Conservation (phyloP, 2,113 vertebrate genomes). For the Meleagris gallopavo region DNA sequence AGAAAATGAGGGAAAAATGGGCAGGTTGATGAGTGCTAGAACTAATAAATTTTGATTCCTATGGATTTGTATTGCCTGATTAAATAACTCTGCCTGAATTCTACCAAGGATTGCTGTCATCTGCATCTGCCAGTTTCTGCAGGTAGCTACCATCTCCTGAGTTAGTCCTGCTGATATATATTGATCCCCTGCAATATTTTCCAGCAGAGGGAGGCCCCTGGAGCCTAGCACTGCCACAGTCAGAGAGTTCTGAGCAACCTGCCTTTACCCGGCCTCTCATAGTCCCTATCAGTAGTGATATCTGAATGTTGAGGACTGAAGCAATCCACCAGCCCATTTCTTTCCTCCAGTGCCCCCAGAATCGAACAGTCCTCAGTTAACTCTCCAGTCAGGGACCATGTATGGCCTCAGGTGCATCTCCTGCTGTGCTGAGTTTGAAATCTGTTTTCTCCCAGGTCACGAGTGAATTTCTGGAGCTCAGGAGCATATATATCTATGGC, state of each 20-base stretch:
- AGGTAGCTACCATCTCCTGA: background rate
- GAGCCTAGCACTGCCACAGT: background rate
- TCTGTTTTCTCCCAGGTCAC: background rate
- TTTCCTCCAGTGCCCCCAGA: background rate
- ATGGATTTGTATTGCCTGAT: background rate
- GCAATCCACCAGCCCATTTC: background rate
- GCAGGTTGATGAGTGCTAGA: background rate
- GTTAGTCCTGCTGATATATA: background rate
- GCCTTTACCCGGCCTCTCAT: background rate
- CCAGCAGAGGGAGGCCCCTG: background rate
- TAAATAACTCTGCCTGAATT: background rate
- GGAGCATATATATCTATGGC: accelerated
- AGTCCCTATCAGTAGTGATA: background rate
- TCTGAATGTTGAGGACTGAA: background rate
- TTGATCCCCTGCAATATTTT: background rate
- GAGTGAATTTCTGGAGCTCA: background rate
- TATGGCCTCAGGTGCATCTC: background rate
- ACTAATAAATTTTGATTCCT: background rate
- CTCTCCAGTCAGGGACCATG: background rate
- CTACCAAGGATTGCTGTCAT: background rate
- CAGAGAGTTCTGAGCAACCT: background rate
- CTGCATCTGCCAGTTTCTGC: background rate
- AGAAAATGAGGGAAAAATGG: background rate
- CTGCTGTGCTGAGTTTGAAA: background rate
- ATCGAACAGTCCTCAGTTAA: background rate